phyloP scores from a whole-genome alignment of 2,888 invertebrate species.

The Mantis religiosa region DNA sequence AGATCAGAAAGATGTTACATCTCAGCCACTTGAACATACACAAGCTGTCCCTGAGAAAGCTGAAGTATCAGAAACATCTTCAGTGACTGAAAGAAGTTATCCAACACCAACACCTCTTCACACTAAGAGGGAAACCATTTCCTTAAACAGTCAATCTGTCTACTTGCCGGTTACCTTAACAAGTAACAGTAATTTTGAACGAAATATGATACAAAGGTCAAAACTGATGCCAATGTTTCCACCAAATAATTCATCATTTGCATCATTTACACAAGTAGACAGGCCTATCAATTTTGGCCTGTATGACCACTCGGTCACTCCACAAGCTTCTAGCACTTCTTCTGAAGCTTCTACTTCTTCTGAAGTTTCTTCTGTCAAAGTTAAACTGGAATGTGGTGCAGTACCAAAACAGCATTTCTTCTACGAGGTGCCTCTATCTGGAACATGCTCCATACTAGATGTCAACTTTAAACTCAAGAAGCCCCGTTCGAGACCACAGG shows the following conservation, averaged over 20 bases:
- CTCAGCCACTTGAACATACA: not conserved
- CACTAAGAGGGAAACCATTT: not conserved
- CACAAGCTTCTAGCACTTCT: not conserved
- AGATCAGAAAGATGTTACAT: not conserved
- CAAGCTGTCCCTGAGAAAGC: not conserved
- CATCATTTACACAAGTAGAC: not conserved
- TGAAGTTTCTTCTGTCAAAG: no score
- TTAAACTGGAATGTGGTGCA: not conserved
- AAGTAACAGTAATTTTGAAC: not conserved
- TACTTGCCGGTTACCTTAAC: not conserved
- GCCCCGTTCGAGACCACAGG: slow-evolving; percentile 22
- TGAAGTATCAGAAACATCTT: not conserved
- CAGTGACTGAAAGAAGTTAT: not conserved
- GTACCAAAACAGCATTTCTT: not conserved
- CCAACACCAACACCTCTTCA: not conserved
- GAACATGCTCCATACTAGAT: not conserved
- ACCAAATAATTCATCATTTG: not conserved
- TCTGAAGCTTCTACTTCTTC: not conserved
- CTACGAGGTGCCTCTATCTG: not conserved
- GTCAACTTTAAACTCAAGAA: slow-evolving; percentile 11
- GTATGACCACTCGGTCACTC: not conserved
- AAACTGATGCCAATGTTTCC: not conserved
- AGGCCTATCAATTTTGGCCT: not conserved
- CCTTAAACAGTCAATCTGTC: not conserved
- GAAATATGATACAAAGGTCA: not conserved